Percentiles rank a stretch among this genome's conserved stretches.
phyloP scores from a whole-genome alignment of 1,140 invertebrate genomes.

The Acromyrmex heyeri region DNA sequence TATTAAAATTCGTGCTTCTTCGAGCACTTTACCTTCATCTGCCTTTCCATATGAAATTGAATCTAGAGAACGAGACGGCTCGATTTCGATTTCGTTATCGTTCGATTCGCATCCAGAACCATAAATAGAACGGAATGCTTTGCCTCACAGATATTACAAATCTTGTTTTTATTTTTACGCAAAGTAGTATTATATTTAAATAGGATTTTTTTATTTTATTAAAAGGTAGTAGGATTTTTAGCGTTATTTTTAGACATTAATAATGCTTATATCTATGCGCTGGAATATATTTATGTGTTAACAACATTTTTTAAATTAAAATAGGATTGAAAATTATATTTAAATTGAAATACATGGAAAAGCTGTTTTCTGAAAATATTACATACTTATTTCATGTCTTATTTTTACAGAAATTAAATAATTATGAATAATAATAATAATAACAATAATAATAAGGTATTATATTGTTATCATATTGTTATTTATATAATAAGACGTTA shows the following conservation, averaged over 20 bases:
- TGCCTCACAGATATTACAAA: background rate
- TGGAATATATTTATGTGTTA: background rate
- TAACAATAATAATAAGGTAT: background rate
- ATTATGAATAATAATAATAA: conserved; percentile 1
- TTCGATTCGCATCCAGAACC: conserved; percentile 5
- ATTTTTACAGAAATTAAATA: conserved; percentile 12
- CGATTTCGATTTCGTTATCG: conserved; percentile 45
- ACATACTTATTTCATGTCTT: background rate
- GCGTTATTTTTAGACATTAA: background rate
- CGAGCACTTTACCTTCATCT: background rate
- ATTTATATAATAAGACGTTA: background rate
- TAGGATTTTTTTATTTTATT: background rate
- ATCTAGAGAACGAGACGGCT: background rate
- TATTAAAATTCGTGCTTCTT: conserved; percentile 6
- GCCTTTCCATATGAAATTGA: conserved; percentile 18
- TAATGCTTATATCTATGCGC: background rate
- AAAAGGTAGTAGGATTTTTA: background rate
- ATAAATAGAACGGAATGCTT: background rate
- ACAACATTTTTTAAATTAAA: background rate
- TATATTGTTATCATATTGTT: background rate
- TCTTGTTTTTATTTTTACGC: background rate
- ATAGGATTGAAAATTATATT: background rate
- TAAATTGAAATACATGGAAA: background rate
- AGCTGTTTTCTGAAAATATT: background rate
- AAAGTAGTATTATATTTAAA: background rate